Percentiles rank a stretch among this genome's conserved stretches.
phyloP scores from a whole-genome alignment of 2,888 invertebrate species.

The Ophioninae sp. region DNA sequence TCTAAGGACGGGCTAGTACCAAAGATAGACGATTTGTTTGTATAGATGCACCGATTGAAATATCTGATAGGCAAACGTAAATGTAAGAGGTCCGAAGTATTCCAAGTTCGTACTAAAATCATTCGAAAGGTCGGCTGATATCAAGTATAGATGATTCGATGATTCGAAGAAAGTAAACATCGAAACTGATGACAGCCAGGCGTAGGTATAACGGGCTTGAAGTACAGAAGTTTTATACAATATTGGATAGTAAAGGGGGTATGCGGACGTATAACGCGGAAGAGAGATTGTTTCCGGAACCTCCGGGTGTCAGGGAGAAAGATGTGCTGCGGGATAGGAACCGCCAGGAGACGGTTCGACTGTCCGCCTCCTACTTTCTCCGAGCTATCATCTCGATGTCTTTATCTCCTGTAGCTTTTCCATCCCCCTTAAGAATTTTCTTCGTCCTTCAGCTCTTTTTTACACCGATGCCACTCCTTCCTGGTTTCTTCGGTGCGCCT shows the following conservation, averaged over 20 bases:
- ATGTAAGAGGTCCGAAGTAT: no score
- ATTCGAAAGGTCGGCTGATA: no score
- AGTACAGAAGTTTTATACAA: neutral
- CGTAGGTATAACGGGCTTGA: no score
- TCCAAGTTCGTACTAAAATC: no score
- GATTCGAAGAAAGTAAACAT: no score
- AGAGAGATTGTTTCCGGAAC: conserved; percentile 76
- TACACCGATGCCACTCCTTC: conserved; percentile 22
- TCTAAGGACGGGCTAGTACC: no score
- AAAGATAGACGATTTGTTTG: no score
- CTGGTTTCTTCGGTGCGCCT: conserved; percentile 32
- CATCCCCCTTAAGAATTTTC: conserved; percentile 46
- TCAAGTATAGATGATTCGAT: no score
- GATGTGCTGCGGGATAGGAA: conserved; percentile 77
- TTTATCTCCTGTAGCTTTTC: conserved; percentile 44
- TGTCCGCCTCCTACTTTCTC: conserved; percentile 63
- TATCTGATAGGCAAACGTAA: no score
- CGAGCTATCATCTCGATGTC: conserved; percentile 39
- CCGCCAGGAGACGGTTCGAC: conserved; percentile 73
- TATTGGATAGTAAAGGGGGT: neutral
- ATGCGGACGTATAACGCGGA: conserved; percentile 66
- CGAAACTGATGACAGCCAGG: no score
- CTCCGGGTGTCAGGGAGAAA: conserved; percentile 76
- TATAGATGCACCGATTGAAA: no score
- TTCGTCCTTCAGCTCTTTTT: conserved; percentile 23